phyloP scores from a whole-genome alignment of 2,888 invertebrate species.

The Thereva unica region DNA sequence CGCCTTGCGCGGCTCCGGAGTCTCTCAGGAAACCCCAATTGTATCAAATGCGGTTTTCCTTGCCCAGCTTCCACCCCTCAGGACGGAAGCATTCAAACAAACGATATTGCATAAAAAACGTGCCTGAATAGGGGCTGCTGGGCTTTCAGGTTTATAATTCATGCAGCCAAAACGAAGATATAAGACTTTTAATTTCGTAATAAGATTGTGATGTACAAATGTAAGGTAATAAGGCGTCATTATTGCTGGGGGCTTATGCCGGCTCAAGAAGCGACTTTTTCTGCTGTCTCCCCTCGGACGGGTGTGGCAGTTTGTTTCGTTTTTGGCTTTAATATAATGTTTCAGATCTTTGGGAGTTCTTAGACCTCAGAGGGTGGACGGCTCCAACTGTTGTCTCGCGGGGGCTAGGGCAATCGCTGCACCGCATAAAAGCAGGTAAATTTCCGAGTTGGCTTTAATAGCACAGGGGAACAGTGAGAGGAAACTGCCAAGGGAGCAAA shows the following conservation, averaged over 20 bases:
- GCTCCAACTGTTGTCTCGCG: no score
- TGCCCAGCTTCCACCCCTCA: conserved; percentile 4
- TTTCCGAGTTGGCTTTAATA: no score
- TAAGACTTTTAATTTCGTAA: conserved; percentile 43
- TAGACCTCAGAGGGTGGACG: no score
- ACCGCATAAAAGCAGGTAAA: no score
- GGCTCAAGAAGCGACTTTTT: conserved; percentile 8
- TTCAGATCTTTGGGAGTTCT: no score
- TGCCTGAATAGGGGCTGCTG: conserved; percentile 9
- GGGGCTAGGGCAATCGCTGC: no score
- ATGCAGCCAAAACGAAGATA: conserved; percentile 42
- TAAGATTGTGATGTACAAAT: conserved; percentile 43
- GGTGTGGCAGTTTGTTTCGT: conserved; percentile 1
- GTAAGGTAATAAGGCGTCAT: conserved; percentile 43
- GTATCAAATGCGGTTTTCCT: conserved; percentile 15
- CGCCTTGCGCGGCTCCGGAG: background rate
- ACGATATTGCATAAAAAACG: background rate
- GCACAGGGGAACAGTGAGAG: no score
- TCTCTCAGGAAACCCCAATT: conserved; percentile 7
- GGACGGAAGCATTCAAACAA: background rate
- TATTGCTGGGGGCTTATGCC: conserved; percentile 33
- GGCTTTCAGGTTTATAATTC: conserved; percentile 38
- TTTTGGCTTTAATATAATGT: background rate
- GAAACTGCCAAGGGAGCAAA: no score
- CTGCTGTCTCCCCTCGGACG: background rate